Percentiles rank a stretch among this genome's conserved stretches.
Conservation (phyloP, 2,113 vertebrate species). For the Saguinus imperator region DNA sequence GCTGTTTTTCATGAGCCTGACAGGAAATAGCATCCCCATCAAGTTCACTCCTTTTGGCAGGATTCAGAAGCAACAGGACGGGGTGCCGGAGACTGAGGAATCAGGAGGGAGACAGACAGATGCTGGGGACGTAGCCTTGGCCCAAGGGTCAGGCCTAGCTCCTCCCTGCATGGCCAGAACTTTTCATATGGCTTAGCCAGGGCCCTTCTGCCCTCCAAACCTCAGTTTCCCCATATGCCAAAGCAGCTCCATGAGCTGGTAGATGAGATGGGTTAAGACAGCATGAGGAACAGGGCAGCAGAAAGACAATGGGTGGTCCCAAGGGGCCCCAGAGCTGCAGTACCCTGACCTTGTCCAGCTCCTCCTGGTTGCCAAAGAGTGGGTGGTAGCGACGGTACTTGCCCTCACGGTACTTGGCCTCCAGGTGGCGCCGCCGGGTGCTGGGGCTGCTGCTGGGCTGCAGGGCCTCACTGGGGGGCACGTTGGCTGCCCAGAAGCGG, state of each 20-base stretch:
- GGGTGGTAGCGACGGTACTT: slow-evolving; percentile 96
- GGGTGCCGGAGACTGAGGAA: slow-evolving; percentile 65
- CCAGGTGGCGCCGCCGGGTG: slow-evolving; percentile 88
- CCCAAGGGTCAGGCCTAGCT: not conserved
- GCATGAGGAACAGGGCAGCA: not conserved
- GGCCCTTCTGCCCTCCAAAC: not conserved
- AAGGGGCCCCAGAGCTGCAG: not conserved
- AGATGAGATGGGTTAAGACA: not conserved
- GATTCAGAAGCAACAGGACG: slow-evolving; percentile 48
- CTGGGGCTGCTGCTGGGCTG: slow-evolving; percentile 83
- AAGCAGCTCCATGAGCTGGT: not conserved
- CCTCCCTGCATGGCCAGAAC: not conserved
- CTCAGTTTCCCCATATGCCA: slow-evolving; percentile 29
- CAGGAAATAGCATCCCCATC: slow-evolving; percentile 80
- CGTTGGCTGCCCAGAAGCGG: slow-evolving; percentile 95
- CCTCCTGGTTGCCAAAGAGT: slow-evolving; percentile 93
- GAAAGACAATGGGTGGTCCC: not conserved
- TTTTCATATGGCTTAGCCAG: not conserved
- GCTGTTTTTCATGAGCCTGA: slow-evolving; percentile 81
- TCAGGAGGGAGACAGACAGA: slow-evolving; percentile 37
- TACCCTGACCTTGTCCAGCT: slow-evolving; percentile 91
- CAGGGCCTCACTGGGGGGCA: slow-evolving; percentile 94
- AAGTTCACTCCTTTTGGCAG: slow-evolving; percentile 79
- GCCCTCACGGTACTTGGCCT: slow-evolving; percentile 94
- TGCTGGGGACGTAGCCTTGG: not conserved